Evolutionary conservation across 2,888 invertebrate species (phyloP), one percentile per base, ranked within the genome.

Genomic region (Pollenia labialis): DNA sequence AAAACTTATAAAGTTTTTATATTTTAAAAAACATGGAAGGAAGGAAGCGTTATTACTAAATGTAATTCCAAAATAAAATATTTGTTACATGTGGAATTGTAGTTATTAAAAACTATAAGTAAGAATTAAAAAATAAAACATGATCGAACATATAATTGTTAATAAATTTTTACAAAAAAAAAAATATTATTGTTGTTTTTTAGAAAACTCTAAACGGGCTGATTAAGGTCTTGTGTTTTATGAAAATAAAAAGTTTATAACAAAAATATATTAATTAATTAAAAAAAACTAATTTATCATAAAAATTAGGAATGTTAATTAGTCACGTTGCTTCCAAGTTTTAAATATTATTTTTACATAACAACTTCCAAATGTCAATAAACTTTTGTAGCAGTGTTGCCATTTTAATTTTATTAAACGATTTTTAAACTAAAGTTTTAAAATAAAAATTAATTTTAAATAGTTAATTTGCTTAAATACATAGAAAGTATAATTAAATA

Each of bases 1-100:
- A 87, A 85, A 76, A 56, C 7, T 42, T 64, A 14, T 58, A n/a
- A 32, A 32, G 0, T 58, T 46, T 11, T 44, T 14, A 32, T 8
- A 48, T 46, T 46, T n/a, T 4, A 58, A 46, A 10, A 58, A 58
- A 46, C 4, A 14, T 8, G 14, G 16, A 16, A 50, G 14, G 16
- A 16, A 50, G 14, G 16, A 16, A 50, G 14, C 23, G 12, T 16
- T 40, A 42, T 2, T 40, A 18, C 14, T 42, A 23, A 23, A 7
- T 46, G 4, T 23, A n/a, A 32, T 3, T 32, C n/a, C 4, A 12
- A 16, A 16, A 44, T 23, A 52, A 10, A 48, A n/a, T 4, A 4
- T 6, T 52, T 54, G 18, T 40, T 32, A 32, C 32, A 32, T 32
- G 32, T 32, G 32, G 32, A 32, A 44, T 46, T 18, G 4, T 48